phyloP scores from a whole-genome alignment of 2,888 invertebrate species.

The Zygogramma bicolorata region DNA sequence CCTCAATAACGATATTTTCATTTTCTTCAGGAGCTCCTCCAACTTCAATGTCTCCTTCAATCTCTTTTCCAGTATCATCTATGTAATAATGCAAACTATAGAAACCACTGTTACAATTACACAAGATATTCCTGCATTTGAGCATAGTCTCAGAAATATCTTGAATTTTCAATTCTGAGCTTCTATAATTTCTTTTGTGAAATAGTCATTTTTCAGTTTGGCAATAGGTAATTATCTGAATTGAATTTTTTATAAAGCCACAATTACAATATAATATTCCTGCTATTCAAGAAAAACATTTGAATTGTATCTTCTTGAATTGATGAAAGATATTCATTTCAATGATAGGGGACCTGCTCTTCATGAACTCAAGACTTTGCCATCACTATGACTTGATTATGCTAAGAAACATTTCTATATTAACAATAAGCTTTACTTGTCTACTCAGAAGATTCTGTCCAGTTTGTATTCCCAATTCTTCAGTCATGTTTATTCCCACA shows the following conservation, averaged over 20 bases:
- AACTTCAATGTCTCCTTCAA: not conserved
- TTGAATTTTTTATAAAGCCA: not conserved
- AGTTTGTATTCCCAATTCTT: not conserved
- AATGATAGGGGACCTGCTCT: not conserved
- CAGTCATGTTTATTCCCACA: not conserved
- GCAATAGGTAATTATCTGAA: not conserved
- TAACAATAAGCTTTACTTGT: not conserved
- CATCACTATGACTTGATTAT: not conserved
- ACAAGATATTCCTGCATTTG: not conserved
- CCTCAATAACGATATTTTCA: not conserved
- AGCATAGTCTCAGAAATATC: not conserved
- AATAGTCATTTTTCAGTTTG: not conserved
- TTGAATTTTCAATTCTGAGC: not conserved
- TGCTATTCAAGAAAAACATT: not conserved
- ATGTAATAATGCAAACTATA: not conserved
- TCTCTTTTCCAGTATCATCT: not conserved
- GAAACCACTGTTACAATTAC: not conserved
- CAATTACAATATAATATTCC: not conserved
- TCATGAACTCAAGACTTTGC: not conserved
- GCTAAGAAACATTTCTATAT: not conserved
- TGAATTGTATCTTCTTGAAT: not conserved
- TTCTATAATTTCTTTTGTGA: not conserved
- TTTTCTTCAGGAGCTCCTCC: not conserved
- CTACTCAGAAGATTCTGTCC: not conserved
- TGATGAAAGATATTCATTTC: not conserved